A percentile compares a stretch with the other conserved stretches of the same genome.
Evolutionary conservation across 2,888 invertebrate genomes (phyloP).

Genomic region (Andrena praecox): DNA sequence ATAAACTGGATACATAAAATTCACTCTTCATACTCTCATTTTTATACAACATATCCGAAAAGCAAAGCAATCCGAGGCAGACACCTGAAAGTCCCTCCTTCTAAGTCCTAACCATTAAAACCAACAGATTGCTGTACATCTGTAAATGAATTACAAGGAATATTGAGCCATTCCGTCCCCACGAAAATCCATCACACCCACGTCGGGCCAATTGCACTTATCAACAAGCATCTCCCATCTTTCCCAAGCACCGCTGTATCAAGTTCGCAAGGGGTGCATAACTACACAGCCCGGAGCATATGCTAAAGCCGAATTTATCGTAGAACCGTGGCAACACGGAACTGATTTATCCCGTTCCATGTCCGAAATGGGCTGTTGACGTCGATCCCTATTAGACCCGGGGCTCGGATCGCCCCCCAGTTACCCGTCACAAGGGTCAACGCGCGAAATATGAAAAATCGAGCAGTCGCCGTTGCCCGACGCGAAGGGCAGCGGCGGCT

Average conservation of each 20-base stretch:
- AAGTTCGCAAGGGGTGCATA: slow-evolving; percentile 24
- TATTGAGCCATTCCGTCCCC: neutral
- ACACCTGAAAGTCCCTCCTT: too few species aligned
- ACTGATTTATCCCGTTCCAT: slow-evolving; percentile 59
- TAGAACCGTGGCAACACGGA: slow-evolving; percentile 23
- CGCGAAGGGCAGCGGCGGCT: slow-evolving; percentile 2
- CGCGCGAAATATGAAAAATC: slow-evolving; percentile 70
- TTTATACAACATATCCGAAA: too few species aligned
- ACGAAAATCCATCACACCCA: slow-evolving; percentile 40
- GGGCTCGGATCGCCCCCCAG: slow-evolving; percentile 22
- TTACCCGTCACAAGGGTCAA: slow-evolving; percentile 37
- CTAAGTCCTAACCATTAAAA: neutral
- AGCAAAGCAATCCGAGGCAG: too few species aligned
- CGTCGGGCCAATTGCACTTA: slow-evolving; percentile 18
- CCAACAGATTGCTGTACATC: neutral
- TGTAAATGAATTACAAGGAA: neutral
- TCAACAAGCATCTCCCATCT: slow-evolving; percentile 30
- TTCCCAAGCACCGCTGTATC: slow-evolving; percentile 11
- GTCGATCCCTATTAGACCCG: slow-evolving; percentile 56
- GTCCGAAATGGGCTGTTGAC: slow-evolving; percentile 53
- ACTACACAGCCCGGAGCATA: slow-evolving; percentile 38
- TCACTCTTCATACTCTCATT: too few species aligned
- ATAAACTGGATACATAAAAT: too few species aligned
- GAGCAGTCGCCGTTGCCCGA: slow-evolving; percentile 39
- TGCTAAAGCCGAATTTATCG: slow-evolving; percentile 57